These are phyloP conservation scores for Ptychochromis oligacanthus DNA, from an alignment of 2,113 vertebrate species.

Conservation along the genomic window DNA sequence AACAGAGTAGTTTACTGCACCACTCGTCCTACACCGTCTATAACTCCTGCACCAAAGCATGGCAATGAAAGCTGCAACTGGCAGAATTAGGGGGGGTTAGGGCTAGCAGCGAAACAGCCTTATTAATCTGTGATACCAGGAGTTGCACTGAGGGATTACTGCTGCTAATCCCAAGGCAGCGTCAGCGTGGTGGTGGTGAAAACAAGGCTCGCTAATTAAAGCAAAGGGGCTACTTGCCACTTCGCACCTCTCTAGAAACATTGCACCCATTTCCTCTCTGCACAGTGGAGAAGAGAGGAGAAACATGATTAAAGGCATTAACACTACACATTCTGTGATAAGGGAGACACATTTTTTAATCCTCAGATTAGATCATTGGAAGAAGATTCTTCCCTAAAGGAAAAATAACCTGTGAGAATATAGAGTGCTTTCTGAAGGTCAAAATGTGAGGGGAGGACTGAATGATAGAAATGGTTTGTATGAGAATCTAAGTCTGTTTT, in stretches of 20 bases:
- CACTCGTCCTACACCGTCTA: conserved; percentile 15
- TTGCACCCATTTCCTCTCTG: conserved; percentile 78
- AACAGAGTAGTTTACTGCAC: conserved; percentile 5
- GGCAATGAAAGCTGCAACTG: conserved; percentile 54
- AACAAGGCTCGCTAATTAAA: conserved; percentile 78
- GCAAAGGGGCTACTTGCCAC: conserved; percentile 81
- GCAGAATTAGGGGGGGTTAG: conserved; percentile 69
- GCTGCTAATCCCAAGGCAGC: conserved; percentile 79
- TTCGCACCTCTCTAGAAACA: conserved; percentile 83
- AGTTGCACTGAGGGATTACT: conserved; percentile 56
- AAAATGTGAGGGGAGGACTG: neutral
- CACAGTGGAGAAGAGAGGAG: conserved; percentile 41
- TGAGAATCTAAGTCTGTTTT: neutral
- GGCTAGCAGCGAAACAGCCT: conserved; percentile 34
- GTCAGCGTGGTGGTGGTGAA: conserved; percentile 65
- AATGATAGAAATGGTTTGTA: neutral
- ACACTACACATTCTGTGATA: conserved; percentile 29
- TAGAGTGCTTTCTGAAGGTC: conserved; percentile 40
- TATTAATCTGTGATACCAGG: conserved; percentile 66
- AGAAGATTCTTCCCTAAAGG: conserved; percentile 4
- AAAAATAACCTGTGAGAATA: conserved; percentile 24
- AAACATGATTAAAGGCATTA: conserved; percentile 34
- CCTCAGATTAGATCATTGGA: conserved; percentile 47
- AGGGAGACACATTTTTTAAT: conserved; percentile 42
- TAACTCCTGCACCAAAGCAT: conserved; percentile 26